Percentiles rank a stretch among this genome's conserved stretches.
Conservation (phyloP, 2,888 invertebrate species). For the Abrostola tripartita region DNA sequence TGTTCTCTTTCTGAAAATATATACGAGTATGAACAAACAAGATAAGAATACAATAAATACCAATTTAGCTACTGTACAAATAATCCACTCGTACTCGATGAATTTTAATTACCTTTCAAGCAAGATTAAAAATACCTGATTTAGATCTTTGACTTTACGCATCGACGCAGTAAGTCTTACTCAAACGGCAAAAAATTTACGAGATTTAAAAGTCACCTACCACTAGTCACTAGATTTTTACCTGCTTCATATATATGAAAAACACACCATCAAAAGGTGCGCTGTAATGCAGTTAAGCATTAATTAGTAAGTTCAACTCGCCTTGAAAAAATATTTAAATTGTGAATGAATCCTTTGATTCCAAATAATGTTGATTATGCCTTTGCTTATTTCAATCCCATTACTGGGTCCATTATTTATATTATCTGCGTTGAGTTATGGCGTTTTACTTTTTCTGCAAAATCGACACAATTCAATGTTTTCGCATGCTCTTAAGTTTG, state of each 20-base stretch:
- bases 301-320: slow-evolving; percentile 16
- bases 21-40: no score
- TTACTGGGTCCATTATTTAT: slow-evolving; percentile 25
- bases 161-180: no score
- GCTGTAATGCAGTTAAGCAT: slow-evolving; percentile 8
- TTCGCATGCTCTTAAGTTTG: background rate
- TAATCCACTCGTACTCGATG: no score
- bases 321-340: slow-evolving; percentile 14
- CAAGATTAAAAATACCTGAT: no score
- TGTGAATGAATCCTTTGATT: background rate
- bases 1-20: no score
- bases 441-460: background rate
- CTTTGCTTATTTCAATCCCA: slow-evolving; percentile 17
- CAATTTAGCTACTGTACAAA: no score
- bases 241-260: background rate
- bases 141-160: no score
- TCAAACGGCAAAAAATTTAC: no score
- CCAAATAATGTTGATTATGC: slow-evolving; percentile 14
- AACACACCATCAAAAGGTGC: background rate
- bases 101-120: no score
- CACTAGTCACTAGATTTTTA: no score
- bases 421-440: slow-evolving; percentile 9
- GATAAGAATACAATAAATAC: no score
- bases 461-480: background rate
- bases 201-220: no score